Conservation (phyloP, 2,113 vertebrate species). For the Tragelaphus scriptus region DNA sequence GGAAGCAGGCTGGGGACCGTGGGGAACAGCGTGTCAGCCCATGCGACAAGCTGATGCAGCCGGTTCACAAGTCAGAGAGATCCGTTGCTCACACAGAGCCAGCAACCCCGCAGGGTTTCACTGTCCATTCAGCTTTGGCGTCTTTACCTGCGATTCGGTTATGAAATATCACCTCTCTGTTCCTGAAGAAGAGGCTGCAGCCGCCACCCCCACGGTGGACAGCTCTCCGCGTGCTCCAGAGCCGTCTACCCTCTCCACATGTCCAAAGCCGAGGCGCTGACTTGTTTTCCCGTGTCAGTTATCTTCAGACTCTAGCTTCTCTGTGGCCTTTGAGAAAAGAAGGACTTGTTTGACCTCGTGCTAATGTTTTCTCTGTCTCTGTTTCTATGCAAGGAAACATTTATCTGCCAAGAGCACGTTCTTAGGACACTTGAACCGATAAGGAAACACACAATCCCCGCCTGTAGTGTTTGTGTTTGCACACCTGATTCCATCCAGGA, state of each 20-base stretch:
- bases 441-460: not conserved
- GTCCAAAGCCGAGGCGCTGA: not conserved
- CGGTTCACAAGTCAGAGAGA: not conserved
- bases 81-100: not conserved
- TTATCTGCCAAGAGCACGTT: not conserved
- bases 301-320: not conserved
- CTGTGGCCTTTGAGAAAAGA: not conserved
- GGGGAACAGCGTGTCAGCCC: fast-evolving
- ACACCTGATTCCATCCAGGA: not conserved
- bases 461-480: not conserved
- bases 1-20: not conserved
- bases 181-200: not conserved
- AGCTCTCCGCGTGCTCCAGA: not conserved
- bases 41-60: not conserved
- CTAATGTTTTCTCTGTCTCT: not conserved
- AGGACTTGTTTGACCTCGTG: not conserved
- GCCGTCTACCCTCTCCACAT: not conserved
- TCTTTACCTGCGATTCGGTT: fast-evolving
- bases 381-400: not conserved
- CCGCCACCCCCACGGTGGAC: fast-evolving
- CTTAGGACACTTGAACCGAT: not conserved
- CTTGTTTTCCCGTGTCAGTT: not conserved
- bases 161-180: not conserved
- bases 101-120: not conserved
- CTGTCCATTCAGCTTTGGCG: not conserved